Percentiles rank a stretch among this genome's conserved stretches.
These are phyloP conservation scores for Heliocidaris erythrogramma DNA, from an alignment of 35 echinoderm and acorn worm species.

Conservation along the genomic window DNA sequence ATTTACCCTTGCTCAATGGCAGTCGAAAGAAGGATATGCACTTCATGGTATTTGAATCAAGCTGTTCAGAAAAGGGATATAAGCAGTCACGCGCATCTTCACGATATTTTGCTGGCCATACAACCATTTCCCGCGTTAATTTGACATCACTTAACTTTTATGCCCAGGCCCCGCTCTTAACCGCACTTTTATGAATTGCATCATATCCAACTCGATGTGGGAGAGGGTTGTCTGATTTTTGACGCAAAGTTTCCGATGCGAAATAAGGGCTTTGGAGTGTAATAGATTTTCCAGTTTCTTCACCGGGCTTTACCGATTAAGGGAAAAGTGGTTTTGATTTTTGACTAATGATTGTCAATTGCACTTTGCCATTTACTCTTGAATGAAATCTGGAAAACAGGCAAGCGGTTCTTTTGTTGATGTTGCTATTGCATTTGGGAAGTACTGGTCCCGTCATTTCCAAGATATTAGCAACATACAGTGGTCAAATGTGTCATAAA, in stretches of 20 bases:
- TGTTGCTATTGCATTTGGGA: not conserved
- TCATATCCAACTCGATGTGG: not conserved
- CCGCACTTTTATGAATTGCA: not conserved
- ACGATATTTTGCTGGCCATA: not conserved
- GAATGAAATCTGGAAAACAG: not conserved
- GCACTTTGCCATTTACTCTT: not conserved
- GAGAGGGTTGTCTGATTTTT: not conserved
- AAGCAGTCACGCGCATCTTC: not conserved
- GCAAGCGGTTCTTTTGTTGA: not conserved
- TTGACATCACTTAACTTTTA: slow-evolving; percentile 18
- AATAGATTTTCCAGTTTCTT: not conserved
- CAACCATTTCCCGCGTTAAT: not conserved
- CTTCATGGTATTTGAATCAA: not conserved
- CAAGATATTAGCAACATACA: not conserved
- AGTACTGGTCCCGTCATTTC: not conserved
- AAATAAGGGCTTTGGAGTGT: not conserved
- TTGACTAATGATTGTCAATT: not conserved
- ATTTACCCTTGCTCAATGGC: not conserved
- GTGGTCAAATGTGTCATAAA: not conserved
- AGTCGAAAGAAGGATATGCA: not conserved
- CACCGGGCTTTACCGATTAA: not conserved
- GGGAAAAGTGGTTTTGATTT: not conserved
- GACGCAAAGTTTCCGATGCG: not conserved
- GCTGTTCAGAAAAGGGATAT: not conserved
- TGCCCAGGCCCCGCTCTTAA: not conserved